Evolutionary conservation across 2,797 vertebrate species (phyloP).

Genomic region (Pyrocephalus nanus): DNA sequence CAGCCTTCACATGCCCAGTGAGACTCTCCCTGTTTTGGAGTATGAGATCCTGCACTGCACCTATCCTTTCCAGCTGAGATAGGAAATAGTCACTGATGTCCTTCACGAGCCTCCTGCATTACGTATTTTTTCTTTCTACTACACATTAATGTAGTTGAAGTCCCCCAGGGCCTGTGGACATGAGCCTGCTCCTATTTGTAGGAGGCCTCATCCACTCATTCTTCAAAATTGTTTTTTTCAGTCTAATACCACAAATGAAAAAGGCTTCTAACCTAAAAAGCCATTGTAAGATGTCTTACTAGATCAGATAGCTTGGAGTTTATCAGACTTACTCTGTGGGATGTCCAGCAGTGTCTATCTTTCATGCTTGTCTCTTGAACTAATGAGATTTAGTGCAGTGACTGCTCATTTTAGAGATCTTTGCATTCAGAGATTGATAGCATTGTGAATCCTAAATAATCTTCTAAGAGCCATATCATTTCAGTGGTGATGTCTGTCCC

Average conservation of each 20-base stretch:
- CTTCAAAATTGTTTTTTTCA: not conserved
- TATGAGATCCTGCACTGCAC: not conserved
- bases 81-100: not conserved
- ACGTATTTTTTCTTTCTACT: not conserved
- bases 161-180: not conserved
- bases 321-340: not conserved
- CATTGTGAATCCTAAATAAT: not conserved
- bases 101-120: not conserved
- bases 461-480: not conserved
- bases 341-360: not conserved
- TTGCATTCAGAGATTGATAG: not conserved
- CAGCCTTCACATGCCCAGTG: not conserved
- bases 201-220: not conserved
- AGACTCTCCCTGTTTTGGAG: fast-evolving
- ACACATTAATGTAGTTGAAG: not conserved
- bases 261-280: not conserved
- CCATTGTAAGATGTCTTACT: not conserved
- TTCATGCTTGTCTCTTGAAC: not conserved
- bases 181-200: not conserved
- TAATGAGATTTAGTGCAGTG: not conserved
- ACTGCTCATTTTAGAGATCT: not conserved
- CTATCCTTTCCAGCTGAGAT: not conserved
- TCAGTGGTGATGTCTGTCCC: not conserved
- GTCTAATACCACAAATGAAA: not conserved
- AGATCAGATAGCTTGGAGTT: not conserved